Conservation (phyloP, 2,113 vertebrate species). For the Hiodon alosoides region DNA sequence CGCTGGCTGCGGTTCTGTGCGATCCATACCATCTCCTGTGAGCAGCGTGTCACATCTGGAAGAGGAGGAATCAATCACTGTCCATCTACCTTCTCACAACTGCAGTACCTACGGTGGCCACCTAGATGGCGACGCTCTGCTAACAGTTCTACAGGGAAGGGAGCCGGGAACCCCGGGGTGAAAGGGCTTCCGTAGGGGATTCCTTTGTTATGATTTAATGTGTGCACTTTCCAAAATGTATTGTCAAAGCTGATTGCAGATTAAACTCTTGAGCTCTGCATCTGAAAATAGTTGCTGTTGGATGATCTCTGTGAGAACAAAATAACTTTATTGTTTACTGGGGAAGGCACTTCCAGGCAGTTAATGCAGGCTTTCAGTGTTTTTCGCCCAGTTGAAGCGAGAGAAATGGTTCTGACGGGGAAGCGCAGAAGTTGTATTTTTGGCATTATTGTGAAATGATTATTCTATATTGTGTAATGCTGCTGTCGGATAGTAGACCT, state of each 20-base stretch:
- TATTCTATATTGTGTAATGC: constrained; percentile 33
- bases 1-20: constrained; percentile 29
- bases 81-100: not conserved
- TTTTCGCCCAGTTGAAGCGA: constrained; percentile 35
- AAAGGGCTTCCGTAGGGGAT: constrained; percentile 30
- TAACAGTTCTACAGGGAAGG: constrained; percentile 36
- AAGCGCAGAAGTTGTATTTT: too few species aligned
- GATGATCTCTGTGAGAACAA: constrained; percentile 40
- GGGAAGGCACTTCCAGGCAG: constrained; percentile 45
- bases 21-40: constrained; percentile 21
- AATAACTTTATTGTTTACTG: constrained; percentile 38
- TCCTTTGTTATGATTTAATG: constrained; percentile 8
- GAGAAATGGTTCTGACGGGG: too few species aligned
- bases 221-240: constrained; percentile 31
- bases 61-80: constrained; percentile 31
- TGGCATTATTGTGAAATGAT: constrained; percentile 37
- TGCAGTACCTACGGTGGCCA: constrained; percentile 42
- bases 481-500: too few species aligned
- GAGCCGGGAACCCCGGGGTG: constrained; percentile 9
- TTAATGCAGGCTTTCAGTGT: constrained; percentile 39
- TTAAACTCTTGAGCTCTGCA: constrained; percentile 41
- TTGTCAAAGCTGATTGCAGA: constrained; percentile 37
- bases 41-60: constrained; percentile 23
- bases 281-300: constrained; percentile 40
- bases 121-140: constrained; percentile 64